Conservation (phyloP, 2,888 invertebrate species). For the Monoplex corrugatus region DNA sequence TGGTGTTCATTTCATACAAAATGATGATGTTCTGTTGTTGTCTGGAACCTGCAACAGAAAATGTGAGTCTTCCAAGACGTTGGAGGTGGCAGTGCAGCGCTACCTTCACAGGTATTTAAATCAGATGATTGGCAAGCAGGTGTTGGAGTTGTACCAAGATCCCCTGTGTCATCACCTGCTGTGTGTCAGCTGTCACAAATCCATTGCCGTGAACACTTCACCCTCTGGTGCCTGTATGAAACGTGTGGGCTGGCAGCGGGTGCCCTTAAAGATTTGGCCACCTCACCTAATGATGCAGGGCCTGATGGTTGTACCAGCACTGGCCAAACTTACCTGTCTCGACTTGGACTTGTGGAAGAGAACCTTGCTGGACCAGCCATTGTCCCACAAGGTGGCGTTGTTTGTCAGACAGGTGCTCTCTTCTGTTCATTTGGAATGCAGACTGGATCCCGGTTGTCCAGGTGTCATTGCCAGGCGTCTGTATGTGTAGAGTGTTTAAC, state of each 20-base stretch:
- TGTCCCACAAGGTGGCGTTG: not conserved
- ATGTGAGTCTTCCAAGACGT: conserved; percentile 4
- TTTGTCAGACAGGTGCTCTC: conserved; percentile 6
- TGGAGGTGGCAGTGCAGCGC: conserved; percentile 40
- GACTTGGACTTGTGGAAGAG: conserved; percentile 39
- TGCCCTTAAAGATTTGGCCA: conserved; percentile 45
- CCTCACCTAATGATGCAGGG: conserved; percentile 10
- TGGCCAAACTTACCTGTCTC: conserved; percentile 29
- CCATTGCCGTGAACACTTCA: not conserved
- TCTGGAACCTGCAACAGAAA: not conserved
- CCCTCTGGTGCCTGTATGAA: conserved; percentile 12
- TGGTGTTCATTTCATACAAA: not conserved
- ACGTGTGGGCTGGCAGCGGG: not conserved
- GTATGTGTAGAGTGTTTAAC: not conserved
- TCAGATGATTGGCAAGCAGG: not conserved
- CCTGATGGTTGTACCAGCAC: not conserved
- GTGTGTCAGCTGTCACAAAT: conserved; percentile 27
- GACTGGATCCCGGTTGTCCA: not conserved
- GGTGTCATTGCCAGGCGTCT: conserved; percentile 16
- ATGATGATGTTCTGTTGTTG: not conserved
- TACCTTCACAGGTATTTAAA: conserved; percentile 38
- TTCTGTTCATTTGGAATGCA: not conserved
- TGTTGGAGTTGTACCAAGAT: conserved; percentile 31
- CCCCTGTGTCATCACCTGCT: conserved; percentile 35
- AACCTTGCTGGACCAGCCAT: not conserved